phyloP scores from a whole-genome alignment of 2,888 invertebrate genomes.

The Automeris io region DNA sequence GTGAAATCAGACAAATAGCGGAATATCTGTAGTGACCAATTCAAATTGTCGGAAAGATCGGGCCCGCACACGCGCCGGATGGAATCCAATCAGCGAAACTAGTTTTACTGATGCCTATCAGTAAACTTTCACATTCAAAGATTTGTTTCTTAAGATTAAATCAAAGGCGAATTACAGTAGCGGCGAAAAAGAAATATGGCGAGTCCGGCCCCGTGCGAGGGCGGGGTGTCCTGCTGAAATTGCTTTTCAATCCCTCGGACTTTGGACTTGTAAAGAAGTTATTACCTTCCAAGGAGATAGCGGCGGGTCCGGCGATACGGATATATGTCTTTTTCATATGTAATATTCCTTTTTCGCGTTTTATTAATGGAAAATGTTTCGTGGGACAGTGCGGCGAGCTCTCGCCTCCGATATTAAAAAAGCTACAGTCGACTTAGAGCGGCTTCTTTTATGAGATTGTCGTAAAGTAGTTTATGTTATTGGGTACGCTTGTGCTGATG shows the following conservation, averaged over 20 bases:
- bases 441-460: constrained; percentile 66
- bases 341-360: constrained; percentile 78
- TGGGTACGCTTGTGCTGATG: constrained; percentile 19
- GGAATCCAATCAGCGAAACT: constrained; percentile 73
- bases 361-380: constrained; percentile 78
- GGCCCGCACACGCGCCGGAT: constrained; percentile 41
- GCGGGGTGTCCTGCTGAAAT: constrained; percentile 77
- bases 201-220: constrained; percentile 66
- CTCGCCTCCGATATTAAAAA: constrained; percentile 72
- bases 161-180: constrained; percentile 76
- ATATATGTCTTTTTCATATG: constrained; percentile 77
- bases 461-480: constrained; percentile 57
- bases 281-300: constrained; percentile 78
- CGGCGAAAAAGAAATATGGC: constrained; percentile 76
- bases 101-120: constrained; percentile 73
- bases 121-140: constrained; percentile 76
- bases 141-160: constrained; percentile 77
- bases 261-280: constrained; percentile 80
- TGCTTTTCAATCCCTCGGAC: constrained; percentile 79
- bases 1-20: constrained; percentile 67
- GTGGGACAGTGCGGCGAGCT: constrained; percentile 68
- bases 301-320: constrained; percentile 76
- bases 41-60: constrained; percentile 57
- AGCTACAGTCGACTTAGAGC: constrained; percentile 53
- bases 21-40: constrained; percentile 61